Evolutionary conservation across 2,797 vertebrate genomes (phyloP).

Genomic region (Bovichtus variegatus): DNA sequence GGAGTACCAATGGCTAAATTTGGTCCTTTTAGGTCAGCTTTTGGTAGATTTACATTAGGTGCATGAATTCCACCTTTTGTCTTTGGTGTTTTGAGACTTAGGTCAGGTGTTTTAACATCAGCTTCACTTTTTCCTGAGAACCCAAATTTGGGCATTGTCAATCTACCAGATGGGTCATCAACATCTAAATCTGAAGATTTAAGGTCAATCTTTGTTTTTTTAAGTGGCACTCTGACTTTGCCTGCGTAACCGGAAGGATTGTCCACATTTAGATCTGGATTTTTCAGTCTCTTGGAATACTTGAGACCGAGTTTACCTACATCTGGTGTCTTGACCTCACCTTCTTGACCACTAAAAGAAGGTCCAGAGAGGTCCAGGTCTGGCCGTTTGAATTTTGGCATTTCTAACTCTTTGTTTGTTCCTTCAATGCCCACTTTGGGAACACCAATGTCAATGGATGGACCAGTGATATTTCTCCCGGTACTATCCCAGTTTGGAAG

Average conservation of each 20-base stretch:
- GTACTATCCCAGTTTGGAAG: constrained; percentile 43
- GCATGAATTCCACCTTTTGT: constrained; percentile 36
- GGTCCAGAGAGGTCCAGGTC: constrained; percentile 48
- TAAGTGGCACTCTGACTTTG: constrained; percentile 32
- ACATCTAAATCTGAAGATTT: constrained; percentile 49
- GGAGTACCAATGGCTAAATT: constrained; percentile 31
- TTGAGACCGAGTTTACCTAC: constrained; percentile 51
- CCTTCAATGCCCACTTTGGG: constrained; percentile 60
- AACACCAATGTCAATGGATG: constrained; percentile 44
- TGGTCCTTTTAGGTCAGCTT: constrained; percentile 37
- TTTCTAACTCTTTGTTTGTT: constrained; percentile 51
- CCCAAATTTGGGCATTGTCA: constrained; percentile 56
- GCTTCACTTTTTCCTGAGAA: constrained; percentile 24
- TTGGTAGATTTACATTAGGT: constrained; percentile 43
- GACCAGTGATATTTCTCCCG: constrained; percentile 34
- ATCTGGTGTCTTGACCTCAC: constrained; percentile 42
- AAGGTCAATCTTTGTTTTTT: constrained; percentile 44
- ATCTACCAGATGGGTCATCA: constrained; percentile 38
- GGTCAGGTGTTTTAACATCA: constrained; percentile 46
- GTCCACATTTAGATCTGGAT: constrained; percentile 66
- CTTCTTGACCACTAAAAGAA: constrained; percentile 35
- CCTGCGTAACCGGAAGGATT: constrained; percentile 47
- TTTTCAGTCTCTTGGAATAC: constrained; percentile 61
- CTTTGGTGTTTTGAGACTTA: constrained; percentile 56
- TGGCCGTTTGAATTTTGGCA: constrained; percentile 71